phyloP scores from a whole-genome alignment of 1,140 invertebrate species.

The Aphaenogaster rudis region DNA sequence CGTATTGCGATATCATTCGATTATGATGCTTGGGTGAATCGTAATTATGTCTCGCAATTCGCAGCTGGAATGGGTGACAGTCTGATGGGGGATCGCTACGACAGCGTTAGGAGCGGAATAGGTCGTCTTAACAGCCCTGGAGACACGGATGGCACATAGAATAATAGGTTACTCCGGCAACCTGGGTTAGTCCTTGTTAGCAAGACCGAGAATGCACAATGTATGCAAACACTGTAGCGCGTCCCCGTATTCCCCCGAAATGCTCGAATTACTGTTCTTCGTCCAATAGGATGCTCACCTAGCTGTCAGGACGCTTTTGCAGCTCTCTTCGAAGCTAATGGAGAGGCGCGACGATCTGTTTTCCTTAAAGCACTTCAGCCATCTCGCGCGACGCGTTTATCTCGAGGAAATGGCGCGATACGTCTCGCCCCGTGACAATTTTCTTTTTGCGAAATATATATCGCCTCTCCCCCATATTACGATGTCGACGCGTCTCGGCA shows the following conservation, averaged over 20 bases:
- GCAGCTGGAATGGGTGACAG: slow-evolving; percentile 63
- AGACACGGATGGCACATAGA: slow-evolving; percentile 80
- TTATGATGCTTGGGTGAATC: slow-evolving; percentile 77
- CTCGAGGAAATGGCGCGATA: slow-evolving; percentile 59
- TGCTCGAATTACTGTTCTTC: slow-evolving; percentile 79
- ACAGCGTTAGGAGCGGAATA: slow-evolving; percentile 72
- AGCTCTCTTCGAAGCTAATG: slow-evolving; percentile 54
- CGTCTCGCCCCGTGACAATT: slow-evolving; percentile 53
- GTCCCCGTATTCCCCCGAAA: slow-evolving; percentile 75
- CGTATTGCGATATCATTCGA: slow-evolving; percentile 71
- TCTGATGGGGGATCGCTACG: slow-evolving; percentile 61
- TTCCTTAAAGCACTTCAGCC: slow-evolving; percentile 58
- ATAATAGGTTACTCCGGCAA: slow-evolving; percentile 78
- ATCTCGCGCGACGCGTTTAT: slow-evolving; percentile 52
- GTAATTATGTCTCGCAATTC: slow-evolving; percentile 77
- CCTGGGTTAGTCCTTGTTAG: slow-evolving; percentile 75
- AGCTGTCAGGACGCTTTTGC: slow-evolving; percentile 64
- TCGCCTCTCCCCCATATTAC: slow-evolving; percentile 5
- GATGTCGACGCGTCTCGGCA: slow-evolving; percentile 37
- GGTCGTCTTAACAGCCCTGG: slow-evolving; percentile 81
- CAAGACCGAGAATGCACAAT: slow-evolving; percentile 79
- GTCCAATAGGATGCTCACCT: slow-evolving; percentile 63
- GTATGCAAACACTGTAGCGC: slow-evolving; percentile 81
- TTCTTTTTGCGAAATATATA: slow-evolving; percentile 58
- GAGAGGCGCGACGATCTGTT: slow-evolving; percentile 55